Base-by-base conservation (phyloP, 1,140 invertebrate genomes). In the Rhyacophila brunnea region DNA sequence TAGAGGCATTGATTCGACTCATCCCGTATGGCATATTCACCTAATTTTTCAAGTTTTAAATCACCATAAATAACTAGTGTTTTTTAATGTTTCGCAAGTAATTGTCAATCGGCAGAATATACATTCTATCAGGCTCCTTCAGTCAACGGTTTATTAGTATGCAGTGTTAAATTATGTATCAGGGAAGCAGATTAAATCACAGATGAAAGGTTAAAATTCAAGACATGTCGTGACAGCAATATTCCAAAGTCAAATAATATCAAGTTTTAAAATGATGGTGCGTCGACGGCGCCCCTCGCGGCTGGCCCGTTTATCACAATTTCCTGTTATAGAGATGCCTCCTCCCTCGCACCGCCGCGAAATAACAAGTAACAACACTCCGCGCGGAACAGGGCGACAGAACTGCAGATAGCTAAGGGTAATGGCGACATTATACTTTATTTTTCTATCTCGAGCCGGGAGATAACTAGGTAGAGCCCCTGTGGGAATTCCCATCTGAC, bases 351-450 rank as follows among this genome's bases (percentile, higher is more conserved):
- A 13, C 38, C 7, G 36, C 38, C 7, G 36, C 14, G 28, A 55
- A 55, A 45, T 46, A 55, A 46, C 44, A 36, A 55, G 53, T 45
- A 36, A 47, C 53, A 44, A 34, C 14, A 23, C 43, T 44, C 49
- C 45, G 3, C 35, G 35, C 46, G 28, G 34, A 36, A 53, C 49
- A 44, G 49, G 46, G 48, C 49, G 47, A 54, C 60, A 54, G 36
- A 51, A 17, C 55, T 51, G 51, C 36, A 60, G 58, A 64, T 64
- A 59, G 57, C 53, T 60, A 48, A 54, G 58, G 57, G 58, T 64
- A 64, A 64, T 58, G 62, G 62, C 53, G 62, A 64, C 62, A 64
- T 64, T 64, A 64, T 60, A 60, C 62, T 60, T 64, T 64, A 64
- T 64, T 64, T 64, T 64, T 64, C 62, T 64, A 64, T 64, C 62